Evolutionary conservation across 2,888 invertebrate species (phyloP).

Genomic region (Buathra laborator): DNA sequence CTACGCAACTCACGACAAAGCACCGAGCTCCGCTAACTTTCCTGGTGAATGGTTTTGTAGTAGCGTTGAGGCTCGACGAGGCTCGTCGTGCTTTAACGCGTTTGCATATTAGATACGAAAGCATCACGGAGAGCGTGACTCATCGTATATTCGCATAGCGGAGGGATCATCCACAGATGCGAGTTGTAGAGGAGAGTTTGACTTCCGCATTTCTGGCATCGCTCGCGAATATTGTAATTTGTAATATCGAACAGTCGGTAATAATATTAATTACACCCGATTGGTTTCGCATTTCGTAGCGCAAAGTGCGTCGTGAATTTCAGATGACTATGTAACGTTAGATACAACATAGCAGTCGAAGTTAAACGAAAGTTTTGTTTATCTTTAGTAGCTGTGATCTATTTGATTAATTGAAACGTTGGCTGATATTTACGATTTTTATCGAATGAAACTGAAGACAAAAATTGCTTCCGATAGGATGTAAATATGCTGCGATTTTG

Average conservation of each 20-base stretch:
- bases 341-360: not conserved
- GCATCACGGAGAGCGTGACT: not conserved
- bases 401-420: no score
- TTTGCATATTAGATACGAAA: not conserved
- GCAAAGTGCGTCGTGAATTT: not conserved
- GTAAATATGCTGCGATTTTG: no score
- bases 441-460: no score
- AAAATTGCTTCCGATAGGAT: no score
- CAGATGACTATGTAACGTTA: not conserved
- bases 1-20: slow-evolving; percentile 73
- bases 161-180: slow-evolving; percentile 11
- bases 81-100: slow-evolving; percentile 2
- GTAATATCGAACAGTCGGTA: not conserved
- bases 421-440: no score
- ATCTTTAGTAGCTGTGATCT: not conserved
- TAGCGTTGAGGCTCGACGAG: slow-evolving; percentile 30
- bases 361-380: not conserved
- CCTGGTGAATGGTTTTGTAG: slow-evolving; percentile 74
- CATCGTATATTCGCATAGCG: not conserved
- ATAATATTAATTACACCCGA: not conserved
- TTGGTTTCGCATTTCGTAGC: not conserved
- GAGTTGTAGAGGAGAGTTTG: not conserved
- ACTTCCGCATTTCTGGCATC: not conserved
- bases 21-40: slow-evolving; percentile 72
- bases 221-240: not conserved